Evolutionary conservation across 2,113 vertebrate species (phyloP).

Genomic region (Lontra canadensis): DNA sequence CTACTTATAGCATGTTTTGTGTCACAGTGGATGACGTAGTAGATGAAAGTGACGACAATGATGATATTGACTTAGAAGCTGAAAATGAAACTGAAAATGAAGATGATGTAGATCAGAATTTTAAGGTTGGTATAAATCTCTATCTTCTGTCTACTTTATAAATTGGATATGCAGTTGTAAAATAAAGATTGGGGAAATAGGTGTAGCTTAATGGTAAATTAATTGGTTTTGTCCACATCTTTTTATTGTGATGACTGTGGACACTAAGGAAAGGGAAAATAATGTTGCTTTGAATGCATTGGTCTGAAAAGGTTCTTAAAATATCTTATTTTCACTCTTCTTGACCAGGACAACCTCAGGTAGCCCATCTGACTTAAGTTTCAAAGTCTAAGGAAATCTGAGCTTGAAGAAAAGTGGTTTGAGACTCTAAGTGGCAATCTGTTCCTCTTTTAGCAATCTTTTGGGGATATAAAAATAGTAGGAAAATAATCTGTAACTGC

Average conservation of each 20-base stretch:
- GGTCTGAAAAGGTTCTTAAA: background rate
- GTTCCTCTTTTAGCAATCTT: background rate
- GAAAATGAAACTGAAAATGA: conserved; percentile 94
- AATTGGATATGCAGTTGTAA: background rate
- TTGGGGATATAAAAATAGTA: background rate
- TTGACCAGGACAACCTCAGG: background rate
- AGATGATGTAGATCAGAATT: conserved; percentile 89
- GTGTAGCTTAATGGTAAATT: background rate
- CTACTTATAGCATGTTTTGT: conserved; percentile 80
- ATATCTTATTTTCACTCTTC: background rate
- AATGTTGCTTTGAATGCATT: background rate
- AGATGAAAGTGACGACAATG: conserved; percentile 97
- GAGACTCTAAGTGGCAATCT: background rate
- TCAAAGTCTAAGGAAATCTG: conserved; percentile 3
- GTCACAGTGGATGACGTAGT: conserved; percentile 96
- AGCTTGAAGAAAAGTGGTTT: background rate
- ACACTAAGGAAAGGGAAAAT: background rate
- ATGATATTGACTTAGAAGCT: conserved; percentile 92
- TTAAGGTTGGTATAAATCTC: conserved; percentile 84
- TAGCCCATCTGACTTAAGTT: conserved; percentile 2
- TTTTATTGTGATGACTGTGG: background rate
- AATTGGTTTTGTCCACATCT: background rate
- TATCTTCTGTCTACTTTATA: background rate
- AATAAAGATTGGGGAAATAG: background rate
- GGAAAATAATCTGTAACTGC: background rate